Conservation (phyloP, 2,113 vertebrate species). For the Puffinus mauretanicus region DNA sequence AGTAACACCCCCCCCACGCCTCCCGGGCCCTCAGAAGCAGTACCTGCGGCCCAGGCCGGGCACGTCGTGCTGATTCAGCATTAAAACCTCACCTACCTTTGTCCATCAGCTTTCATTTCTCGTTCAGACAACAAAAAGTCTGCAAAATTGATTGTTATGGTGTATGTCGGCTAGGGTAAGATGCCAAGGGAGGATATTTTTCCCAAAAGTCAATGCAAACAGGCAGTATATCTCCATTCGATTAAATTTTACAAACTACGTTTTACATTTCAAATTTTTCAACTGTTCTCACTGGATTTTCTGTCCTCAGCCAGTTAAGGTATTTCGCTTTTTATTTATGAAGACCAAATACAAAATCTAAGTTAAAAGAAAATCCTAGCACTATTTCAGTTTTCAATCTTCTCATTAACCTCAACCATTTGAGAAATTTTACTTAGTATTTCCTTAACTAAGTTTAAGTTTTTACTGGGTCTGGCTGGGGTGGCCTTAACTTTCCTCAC, state of each 20-base stretch:
- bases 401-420: not conserved
- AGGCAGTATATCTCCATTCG: not conserved
- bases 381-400: not conserved
- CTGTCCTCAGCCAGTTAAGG: not conserved
- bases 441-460: not conserved
- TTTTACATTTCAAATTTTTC: not conserved
- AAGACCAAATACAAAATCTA: not conserved
- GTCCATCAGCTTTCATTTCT: not conserved
- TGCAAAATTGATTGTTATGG: not conserved
- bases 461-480: not conserved
- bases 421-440: not conserved
- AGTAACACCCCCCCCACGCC: too few relatives aligned
- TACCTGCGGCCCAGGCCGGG: fast-evolving
- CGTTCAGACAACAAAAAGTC: not conserved
- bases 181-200: not conserved
- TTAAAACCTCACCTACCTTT: not conserved
- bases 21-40: fast-evolving
- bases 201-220: not conserved
- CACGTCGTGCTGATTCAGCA: fast-evolving
- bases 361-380: not conserved
- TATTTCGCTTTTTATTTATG: not conserved
- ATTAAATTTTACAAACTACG: not conserved
- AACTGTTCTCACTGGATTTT: not conserved
- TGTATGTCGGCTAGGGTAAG: too few relatives aligned
- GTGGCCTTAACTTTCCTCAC: not conserved